These are phyloP conservation scores for Leptinotarsa juncta DNA, from an alignment of 2,888 invertebrate genomes.

Conservation along the genomic window DNA sequence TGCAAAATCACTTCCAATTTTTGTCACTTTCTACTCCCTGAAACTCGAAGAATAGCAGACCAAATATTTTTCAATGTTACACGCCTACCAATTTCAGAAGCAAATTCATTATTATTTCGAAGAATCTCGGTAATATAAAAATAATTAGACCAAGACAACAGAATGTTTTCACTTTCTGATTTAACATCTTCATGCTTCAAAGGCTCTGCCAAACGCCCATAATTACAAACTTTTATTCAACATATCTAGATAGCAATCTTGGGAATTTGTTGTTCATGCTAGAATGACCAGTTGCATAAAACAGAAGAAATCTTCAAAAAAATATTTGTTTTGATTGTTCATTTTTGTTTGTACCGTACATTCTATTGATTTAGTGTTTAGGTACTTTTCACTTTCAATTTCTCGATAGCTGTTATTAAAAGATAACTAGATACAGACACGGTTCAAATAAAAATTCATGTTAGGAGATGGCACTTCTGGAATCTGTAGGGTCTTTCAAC, in stretches of 20 bases:
- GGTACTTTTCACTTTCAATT: background rate
- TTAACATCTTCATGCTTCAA: background rate
- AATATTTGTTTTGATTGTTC: background rate
- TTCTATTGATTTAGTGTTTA: no score
- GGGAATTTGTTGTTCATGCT: background rate
- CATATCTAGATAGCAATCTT: background rate
- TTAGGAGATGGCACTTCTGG: no score
- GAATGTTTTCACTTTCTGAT: background rate
- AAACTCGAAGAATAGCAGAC: no score
- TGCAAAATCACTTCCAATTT: no score
- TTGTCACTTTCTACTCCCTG: no score
- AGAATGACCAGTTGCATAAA: background rate
- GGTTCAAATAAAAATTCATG: background rate
- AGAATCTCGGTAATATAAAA: background rate
- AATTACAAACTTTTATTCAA: background rate
- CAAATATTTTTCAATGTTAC: no score
- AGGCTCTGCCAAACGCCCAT: background rate
- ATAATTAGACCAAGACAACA: background rate
- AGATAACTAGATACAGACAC: background rate
- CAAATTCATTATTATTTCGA: no score
- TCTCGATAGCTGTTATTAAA: background rate
- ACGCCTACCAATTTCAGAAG: no score
- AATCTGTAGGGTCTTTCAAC: no score
- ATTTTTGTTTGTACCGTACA: background rate
- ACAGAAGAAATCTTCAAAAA: background rate